Conservation (phyloP, 2,113 vertebrate genomes). For the Channa argus region DNA sequence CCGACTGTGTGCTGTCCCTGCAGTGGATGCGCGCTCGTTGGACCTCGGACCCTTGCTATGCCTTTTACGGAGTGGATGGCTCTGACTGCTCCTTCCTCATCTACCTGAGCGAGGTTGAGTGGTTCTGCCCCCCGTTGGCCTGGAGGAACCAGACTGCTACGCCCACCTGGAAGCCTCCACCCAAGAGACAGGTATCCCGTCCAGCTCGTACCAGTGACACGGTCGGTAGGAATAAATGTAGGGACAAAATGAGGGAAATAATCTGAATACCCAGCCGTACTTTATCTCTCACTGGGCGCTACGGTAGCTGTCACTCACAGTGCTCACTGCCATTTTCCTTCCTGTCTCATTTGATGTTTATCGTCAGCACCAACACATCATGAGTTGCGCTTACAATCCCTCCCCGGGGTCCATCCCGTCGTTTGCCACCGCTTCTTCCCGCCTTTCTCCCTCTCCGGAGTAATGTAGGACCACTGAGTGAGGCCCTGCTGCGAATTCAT, state of each 20-base stretch:
- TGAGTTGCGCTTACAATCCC: conserved; percentile 17
- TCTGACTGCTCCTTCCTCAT: conserved; percentile 97
- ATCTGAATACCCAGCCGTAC: no score
- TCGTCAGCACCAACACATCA: conserved; percentile 7
- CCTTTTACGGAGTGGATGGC: conserved; percentile 96
- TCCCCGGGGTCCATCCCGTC: conserved; percentile 1
- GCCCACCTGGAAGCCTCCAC: conserved; percentile 72
- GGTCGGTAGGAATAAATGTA: neutral
- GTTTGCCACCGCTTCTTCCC: neutral
- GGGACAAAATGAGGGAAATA: no score
- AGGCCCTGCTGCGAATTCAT: conserved; percentile 40
- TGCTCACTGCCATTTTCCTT: conserved; percentile 35
- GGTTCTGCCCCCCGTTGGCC: conserved; percentile 95
- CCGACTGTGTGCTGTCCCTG: conserved; percentile 2
- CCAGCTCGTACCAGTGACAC: neutral
- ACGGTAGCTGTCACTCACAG: conserved; percentile 32
- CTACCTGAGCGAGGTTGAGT: conserved; percentile 98
- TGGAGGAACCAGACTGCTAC: conserved; percentile 90
- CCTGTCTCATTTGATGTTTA: conserved; percentile 35
- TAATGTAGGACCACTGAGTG: conserved; percentile 11
- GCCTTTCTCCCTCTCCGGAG: conserved; percentile 16
- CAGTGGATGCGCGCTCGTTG: conserved; percentile 98
- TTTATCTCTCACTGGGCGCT: no score
- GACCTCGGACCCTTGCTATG: conserved; percentile 98
- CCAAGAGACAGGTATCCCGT: conserved; percentile 86